phyloP scores from a whole-genome alignment of 2,113 vertebrate species.

The Nycticryphes semicollaris region DNA sequence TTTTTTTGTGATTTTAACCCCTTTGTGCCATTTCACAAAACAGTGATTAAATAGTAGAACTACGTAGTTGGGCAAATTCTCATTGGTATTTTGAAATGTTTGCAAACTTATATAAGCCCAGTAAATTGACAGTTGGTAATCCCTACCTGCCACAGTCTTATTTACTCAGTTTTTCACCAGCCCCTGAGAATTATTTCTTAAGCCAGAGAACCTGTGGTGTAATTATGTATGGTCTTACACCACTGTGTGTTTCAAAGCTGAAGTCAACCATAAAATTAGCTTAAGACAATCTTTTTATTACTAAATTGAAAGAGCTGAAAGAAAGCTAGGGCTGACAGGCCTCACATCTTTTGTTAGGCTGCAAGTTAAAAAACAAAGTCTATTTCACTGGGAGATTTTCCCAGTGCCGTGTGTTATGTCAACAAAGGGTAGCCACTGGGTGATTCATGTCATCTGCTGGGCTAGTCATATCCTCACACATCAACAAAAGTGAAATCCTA shows the following conservation, averaged over 20 bases:
- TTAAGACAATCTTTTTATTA: background rate
- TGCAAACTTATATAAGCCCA: background rate
- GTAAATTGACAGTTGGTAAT: background rate
- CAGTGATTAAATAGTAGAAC: background rate
- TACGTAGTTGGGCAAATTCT: background rate
- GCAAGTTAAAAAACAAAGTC: background rate
- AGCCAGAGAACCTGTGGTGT: background rate
- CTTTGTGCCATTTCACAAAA: background rate
- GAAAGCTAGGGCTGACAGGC: background rate
- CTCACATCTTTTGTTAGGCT: background rate
- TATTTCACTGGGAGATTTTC: background rate
- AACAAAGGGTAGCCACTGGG: background rate
- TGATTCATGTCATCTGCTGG: background rate
- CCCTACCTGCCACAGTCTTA: background rate
- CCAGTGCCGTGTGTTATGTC: background rate
- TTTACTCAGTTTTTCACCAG: constrained; percentile 31
- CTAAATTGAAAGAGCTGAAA: background rate
- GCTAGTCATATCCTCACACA: background rate
- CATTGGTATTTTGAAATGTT: background rate
- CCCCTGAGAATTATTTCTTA: background rate
- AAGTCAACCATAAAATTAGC: constrained; percentile 25
- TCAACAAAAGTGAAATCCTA: background rate
- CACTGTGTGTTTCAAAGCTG: background rate
- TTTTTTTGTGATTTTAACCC: background rate
- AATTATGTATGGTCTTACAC: background rate